Percentiles rank a stretch among this genome's conserved stretches.
These are phyloP conservation scores for Plectropomus leopardus DNA, from an alignment of 2,113 vertebrate genomes.

Conservation along the genomic window DNA sequence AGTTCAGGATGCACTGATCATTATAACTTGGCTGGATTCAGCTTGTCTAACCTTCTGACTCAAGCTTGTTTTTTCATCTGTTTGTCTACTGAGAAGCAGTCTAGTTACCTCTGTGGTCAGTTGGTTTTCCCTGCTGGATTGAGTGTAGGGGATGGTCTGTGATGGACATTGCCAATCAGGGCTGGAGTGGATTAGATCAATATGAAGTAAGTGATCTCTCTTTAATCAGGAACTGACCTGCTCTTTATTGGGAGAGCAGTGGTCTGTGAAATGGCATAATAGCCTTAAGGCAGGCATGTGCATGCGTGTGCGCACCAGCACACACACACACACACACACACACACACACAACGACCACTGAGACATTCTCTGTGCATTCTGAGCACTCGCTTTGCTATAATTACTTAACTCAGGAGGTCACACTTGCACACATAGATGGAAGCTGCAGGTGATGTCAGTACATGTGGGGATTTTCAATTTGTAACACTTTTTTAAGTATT, in stretches of 20 bases:
- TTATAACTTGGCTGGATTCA: slow-evolving; percentile 1
- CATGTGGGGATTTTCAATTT: slow-evolving; percentile 19
- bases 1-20: background rate
- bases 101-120: slow-evolving; percentile 23
- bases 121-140: slow-evolving; percentile 24
- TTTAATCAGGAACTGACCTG: slow-evolving; percentile 63
- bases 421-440: slow-evolving; percentile 22
- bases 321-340: background rate
- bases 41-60: slow-evolving; percentile 12
- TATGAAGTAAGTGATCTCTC: slow-evolving; percentile 65
- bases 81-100: background rate
- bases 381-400: slow-evolving; percentile 38
- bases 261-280: slow-evolving; percentile 70
- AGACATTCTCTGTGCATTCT: slow-evolving; percentile 24
- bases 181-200: slow-evolving; percentile 62
- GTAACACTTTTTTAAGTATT: slow-evolving; percentile 24
- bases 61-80: slow-evolving; percentile 2
- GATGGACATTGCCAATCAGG: slow-evolving; percentile 65
- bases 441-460: slow-evolving; percentile 30
- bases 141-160: slow-evolving; percentile 23
- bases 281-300: slow-evolving; percentile 24
- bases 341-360: slow-evolving; percentile 19
- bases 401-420: slow-evolving; percentile 51
- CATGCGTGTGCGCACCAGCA: background rate
- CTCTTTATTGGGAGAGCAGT: slow-evolving; percentile 66